These are phyloP conservation scores for Garrulus glandarius DNA, from an alignment of 2,797 vertebrate species.

Conservation along the genomic window DNA sequence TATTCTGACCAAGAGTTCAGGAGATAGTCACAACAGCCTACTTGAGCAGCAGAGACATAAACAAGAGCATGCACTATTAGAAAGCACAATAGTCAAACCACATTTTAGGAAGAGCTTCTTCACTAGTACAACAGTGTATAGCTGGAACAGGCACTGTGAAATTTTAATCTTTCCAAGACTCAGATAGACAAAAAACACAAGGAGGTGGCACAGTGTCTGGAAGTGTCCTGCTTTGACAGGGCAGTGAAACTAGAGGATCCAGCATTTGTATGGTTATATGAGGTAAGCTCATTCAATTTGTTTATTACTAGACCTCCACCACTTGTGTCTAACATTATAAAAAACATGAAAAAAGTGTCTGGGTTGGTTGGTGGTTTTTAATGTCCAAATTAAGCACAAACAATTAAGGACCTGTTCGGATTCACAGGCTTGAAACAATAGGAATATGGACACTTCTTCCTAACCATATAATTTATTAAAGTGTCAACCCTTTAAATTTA, in stretches of 20 bases:
- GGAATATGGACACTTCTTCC: neutral
- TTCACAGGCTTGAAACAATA: neutral
- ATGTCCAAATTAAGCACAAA: neutral
- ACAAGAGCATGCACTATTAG: neutral
- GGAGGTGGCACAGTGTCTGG: neutral
- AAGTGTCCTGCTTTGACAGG: neutral
- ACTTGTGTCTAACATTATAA: neutral
- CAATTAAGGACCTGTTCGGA: neutral
- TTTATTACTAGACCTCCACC: neutral
- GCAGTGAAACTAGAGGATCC: neutral
- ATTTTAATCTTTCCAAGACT: neutral
- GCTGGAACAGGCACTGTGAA: neutral
- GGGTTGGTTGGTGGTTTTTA: neutral
- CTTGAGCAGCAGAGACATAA: neutral
- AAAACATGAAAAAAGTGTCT: neutral
- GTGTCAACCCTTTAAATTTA: neutral
- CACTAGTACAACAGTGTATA: neutral
- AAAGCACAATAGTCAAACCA: neutral
- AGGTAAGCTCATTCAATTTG: neutral
- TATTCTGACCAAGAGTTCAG: neutral
- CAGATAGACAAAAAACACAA: neutral
- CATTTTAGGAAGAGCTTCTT: neutral
- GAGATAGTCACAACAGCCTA: neutral
- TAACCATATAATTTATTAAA: neutral
- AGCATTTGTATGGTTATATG: neutral